Base-by-base conservation (phyloP, 2,888 invertebrate species). In the Synergus umbraculus region DNA sequence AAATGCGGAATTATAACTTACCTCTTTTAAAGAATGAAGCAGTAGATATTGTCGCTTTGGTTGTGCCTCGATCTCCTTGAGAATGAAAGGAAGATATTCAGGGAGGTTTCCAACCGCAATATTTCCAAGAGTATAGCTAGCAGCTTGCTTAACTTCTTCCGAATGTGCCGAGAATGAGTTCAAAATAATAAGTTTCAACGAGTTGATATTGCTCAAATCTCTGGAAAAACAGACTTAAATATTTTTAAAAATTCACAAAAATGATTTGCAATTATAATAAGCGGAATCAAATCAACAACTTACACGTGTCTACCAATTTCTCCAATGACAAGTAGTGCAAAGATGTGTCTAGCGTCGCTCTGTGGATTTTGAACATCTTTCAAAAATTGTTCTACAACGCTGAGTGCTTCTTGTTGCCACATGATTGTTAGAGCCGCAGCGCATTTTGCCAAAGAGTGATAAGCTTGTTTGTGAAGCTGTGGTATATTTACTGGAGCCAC, bases 91-190 rank as follows among this genome's bases (percentile, higher is more conserved):
- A 88, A 99, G 94, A 93, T 98, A 99, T 88, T 96, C 96, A 13
- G 96, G 96, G 85, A 99, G 93, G 93, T 99, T 99, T 67, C 99
- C 99, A 79, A 99, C 98, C 8, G 98, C 97, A 41, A 99, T 96
- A 78, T 98, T 98, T 22, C 99, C 99, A 69, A 99, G 94, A 0
- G 99, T 97, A 92, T 99, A 98, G 85, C 99, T 98, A 15, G 99
- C 99, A 0, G 99, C 99, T 0, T 98, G 97, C 92, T 99, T 99
- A 3, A 99, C 97, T 92, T 99, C 99, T 92, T 99, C 99, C 0
- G 98, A 98, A 13, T 96, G 95, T 5, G 97, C 97, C 0, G 96
- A 95, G 92, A 99, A 99, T 22, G 98, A 97, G 83, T 95, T 95
- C 81, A 99, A 93, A 76, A 97, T 95, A 13, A 96, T 96, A 89